Percentiles rank a stretch among this genome's conserved stretches.
Conservation (phyloP, 2,797 vertebrate species). For the Arremon brunneinucha region DNA sequence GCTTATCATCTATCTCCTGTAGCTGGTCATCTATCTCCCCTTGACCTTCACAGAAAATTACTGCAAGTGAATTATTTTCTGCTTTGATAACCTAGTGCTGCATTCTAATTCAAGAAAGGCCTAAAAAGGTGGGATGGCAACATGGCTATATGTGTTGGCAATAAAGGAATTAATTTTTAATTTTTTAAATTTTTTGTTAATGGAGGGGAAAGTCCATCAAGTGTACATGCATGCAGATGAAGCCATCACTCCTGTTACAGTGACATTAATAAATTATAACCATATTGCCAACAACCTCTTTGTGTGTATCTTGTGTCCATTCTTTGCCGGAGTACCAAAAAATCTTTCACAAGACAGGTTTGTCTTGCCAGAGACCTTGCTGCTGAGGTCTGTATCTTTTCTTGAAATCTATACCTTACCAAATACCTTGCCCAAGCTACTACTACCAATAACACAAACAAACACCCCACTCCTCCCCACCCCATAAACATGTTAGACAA, state of each 20-base stretch:
- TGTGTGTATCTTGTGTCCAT: background rate
- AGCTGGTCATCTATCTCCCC: background rate
- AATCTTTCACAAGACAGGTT: background rate
- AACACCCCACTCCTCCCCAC: too few relatives aligned
- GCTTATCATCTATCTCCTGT: background rate
- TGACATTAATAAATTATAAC: background rate
- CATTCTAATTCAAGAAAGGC: background rate
- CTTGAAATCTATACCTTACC: background rate
- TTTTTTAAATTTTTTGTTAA: background rate
- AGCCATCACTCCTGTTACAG: background rate
- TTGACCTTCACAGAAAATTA: background rate
- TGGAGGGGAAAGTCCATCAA: background rate
- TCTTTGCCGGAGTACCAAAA: background rate
- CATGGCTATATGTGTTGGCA: background rate
- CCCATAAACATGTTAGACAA: background rate
- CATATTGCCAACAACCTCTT: background rate
- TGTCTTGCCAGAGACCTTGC: background rate
- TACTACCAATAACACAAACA: background rate
- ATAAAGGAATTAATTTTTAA: background rate
- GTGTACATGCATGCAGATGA: background rate
- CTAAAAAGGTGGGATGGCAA: background rate
- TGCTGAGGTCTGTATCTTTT: background rate
- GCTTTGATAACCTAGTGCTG: background rate
- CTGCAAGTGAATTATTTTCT: background rate
- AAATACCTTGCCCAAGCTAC: background rate